Conservation (phyloP, 1,140 invertebrate genomes). For the Nasonia giraulti region DNA sequence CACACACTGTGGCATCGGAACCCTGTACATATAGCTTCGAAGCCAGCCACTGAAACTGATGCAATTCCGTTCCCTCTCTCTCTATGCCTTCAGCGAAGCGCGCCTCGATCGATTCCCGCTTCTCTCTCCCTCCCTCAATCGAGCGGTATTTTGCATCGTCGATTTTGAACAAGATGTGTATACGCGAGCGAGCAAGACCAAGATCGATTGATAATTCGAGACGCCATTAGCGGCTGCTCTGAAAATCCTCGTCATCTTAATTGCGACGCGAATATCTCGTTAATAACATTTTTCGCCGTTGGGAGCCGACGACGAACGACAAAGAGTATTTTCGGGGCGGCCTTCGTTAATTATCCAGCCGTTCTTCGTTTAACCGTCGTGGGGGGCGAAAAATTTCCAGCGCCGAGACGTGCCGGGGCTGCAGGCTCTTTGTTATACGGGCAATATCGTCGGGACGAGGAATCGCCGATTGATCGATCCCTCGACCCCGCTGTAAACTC, state of each 20-base stretch:
- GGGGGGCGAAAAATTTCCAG: too few species aligned
- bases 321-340: not conserved
- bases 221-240: conserved; percentile 52
- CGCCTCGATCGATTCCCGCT: conserved; percentile 6
- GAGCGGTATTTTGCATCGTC: conserved; percentile 48
- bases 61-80: not conserved
- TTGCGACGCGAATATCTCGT: conserved; percentile 10
- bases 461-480: too few species aligned
- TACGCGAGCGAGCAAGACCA: conserved; percentile 16
- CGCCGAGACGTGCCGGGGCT: too few species aligned
- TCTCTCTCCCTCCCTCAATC: not conserved
- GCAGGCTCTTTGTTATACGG: too few species aligned
- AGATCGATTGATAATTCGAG: conserved; percentile 55
- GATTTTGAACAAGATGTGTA: conserved; percentile 52
- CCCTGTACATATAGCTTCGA: not conserved
- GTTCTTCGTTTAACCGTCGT: not conserved
- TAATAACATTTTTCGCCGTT: conserved; percentile 9
- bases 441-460: too few species aligned
- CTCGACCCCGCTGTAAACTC: not conserved
- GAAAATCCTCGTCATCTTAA: conserved; percentile 23
- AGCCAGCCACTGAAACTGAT: conserved; percentile 15
- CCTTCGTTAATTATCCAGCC: conserved; percentile 7
- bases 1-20: not conserved
- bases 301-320: not conserved
- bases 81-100: not conserved